Evolutionary conservation across 2,888 invertebrate genomes (phyloP), one percentile per base, ranked within the genome.

Genomic region (Andrena haemorrhoa): DNA sequence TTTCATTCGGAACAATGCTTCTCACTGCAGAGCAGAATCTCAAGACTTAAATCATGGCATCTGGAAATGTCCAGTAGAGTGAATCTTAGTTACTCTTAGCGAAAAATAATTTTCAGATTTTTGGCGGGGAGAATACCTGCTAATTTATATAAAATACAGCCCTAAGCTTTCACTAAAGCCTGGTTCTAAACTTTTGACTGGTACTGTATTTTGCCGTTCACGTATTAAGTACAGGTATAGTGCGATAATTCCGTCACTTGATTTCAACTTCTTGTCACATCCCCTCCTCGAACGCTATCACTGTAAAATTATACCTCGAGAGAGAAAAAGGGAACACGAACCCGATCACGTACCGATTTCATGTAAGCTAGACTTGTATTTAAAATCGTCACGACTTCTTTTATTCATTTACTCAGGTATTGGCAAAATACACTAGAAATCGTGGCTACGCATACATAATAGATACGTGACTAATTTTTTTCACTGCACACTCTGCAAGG

Each of bases 311-410:
- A 77, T 70, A 73, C 56, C 58, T 60, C 49, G 26, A 47, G 8
- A 20, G 12, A 26, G 23, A 33, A 56, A 20, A 61, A n/a, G n/a
- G 4, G 29, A 53, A 2, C 4, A 47, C 8, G 61, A 84, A 78
- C 65, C 64, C 69, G 29, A 70, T 86, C 84, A 86, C 82, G 86
- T 82, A 73, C 65, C 66, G 65, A 70, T 79, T 75, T 71, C 79
- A 71, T 79, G 82, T 86, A 84, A 84, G 76, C 49, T 61, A 75
- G 76, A 79, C 70, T 69, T 74, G 82, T 82, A 86, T 82, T 84
- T 84, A 79, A 82, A 84, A 75, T 73, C 65, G 75, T 79, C 77
- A 69, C 73, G 70, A 56, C 61, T 82, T 84, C 61, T 58, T 53
- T 65, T 72, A 73, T 78, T 83, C 74, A 82, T 84, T 76, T 75